phyloP scores from a whole-genome alignment of 2,888 invertebrate species.

The Allophyes oxyacanthae region DNA sequence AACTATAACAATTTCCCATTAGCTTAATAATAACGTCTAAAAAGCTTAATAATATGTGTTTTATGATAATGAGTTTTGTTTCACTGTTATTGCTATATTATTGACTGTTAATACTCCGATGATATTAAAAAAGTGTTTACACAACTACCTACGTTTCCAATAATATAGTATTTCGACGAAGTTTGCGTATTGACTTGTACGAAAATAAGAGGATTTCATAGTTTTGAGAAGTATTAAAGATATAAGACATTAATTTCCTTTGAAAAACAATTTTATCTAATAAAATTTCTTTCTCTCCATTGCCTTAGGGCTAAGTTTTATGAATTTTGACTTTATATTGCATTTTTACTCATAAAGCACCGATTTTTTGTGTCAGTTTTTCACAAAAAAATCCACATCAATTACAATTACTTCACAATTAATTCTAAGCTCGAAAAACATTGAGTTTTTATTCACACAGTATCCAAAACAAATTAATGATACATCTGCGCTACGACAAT shows the following conservation, averaged over 20 bases:
- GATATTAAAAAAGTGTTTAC: slow-evolving; percentile 29
- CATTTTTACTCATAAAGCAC: background rate
- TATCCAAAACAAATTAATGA: slow-evolving; percentile 4
- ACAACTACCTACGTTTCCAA: slow-evolving; percentile 23
- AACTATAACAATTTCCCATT: no score
- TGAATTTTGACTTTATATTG: slow-evolving; percentile 8
- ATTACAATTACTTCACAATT: no score
- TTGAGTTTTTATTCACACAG: no score
- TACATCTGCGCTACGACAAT: slow-evolving; percentile 10
- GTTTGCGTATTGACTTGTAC: slow-evolving; percentile 24
- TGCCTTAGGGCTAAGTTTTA: background rate
- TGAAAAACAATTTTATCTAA: background rate
- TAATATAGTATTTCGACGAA: slow-evolving; percentile 43
- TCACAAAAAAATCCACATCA: no score
- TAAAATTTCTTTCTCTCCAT: background rate
- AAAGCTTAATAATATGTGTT: no score
- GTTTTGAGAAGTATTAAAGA: slow-evolving; percentile 16
- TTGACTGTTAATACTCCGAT: slow-evolving; percentile 16
- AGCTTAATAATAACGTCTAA: no score
- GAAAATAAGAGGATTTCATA: slow-evolving; percentile 23
- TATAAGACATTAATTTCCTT: slow-evolving; percentile 4
- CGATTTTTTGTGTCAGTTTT: no score
- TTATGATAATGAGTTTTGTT: no score
- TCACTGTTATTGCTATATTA: no score
- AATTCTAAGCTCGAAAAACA: no score